Conservation (phyloP, 2,113 vertebrate genomes). For the Nesoenas mayeri region DNA sequence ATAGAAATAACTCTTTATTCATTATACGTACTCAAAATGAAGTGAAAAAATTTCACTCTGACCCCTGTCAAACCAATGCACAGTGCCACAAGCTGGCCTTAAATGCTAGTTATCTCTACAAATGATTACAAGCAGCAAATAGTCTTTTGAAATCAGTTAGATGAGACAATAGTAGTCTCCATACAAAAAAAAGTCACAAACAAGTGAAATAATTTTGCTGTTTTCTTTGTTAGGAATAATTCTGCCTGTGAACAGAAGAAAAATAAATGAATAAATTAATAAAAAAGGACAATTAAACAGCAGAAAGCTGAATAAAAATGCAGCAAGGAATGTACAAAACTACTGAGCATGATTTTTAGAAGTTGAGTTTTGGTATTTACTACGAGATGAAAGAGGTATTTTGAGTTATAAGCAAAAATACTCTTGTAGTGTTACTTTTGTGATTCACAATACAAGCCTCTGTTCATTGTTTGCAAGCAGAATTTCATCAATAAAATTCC, state of each 20-base stretch:
- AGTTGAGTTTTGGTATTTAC: background rate
- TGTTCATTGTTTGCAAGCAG: background rate
- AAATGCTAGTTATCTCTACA: background rate
- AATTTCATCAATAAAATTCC: background rate
- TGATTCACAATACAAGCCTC: background rate
- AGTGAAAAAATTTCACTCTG: background rate
- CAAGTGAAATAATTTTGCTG: background rate
- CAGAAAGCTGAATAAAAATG: background rate
- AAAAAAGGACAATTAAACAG: background rate
- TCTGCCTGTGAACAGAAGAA: background rate
- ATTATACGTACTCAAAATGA: background rate
- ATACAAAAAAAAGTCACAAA: background rate
- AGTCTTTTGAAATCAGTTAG: background rate
- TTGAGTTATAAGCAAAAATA: background rate
- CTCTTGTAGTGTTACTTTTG: background rate
- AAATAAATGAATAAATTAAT: background rate
- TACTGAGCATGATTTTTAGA: background rate
- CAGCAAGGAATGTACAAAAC: background rate
- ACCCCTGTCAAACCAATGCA: background rate
- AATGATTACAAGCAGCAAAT: background rate
- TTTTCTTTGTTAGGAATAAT: background rate
- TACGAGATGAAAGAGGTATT: accelerated
- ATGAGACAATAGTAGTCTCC: background rate
- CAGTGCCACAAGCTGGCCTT: background rate
- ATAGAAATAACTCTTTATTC: background rate